Conservation (phyloP, 2,113 vertebrate genomes). For the Crocuta crocuta region DNA sequence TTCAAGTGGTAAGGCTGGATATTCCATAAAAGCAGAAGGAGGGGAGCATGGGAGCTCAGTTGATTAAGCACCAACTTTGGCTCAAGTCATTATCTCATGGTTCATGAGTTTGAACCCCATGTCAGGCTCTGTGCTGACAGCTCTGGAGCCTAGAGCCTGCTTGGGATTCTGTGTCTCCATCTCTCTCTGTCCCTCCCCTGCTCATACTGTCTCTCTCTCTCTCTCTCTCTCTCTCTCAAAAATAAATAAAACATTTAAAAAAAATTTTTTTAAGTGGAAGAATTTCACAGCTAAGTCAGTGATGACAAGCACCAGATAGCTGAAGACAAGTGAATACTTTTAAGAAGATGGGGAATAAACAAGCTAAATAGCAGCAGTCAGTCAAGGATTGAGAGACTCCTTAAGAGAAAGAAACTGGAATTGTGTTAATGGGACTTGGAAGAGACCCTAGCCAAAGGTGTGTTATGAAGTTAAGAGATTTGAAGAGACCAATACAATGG, state of each 20-base stretch:
- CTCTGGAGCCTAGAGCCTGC: no score
- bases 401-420: background rate
- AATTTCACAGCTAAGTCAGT: background rate
- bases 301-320: background rate
- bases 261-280: background rate
- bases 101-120: no score
- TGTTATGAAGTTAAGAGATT: background rate
- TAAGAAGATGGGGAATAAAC: background rate
- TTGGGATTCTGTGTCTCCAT: no score
- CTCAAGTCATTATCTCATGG: no score
- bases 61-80: no score
- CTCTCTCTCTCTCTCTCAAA: no score
- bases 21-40: background rate
- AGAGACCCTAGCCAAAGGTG: background rate
- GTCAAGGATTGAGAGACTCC: background rate
- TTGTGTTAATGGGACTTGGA: background rate
- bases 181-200: no score
- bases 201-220: no score
- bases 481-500: background rate
- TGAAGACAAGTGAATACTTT: background rate
- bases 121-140: no score
- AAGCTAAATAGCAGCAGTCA: background rate
- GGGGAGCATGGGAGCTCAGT: no score
- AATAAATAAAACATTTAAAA: no score
- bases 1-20: background rate